phyloP scores from a whole-genome alignment of 2,797 vertebrate genomes.

The Pipistrellus pygmaeus region DNA sequence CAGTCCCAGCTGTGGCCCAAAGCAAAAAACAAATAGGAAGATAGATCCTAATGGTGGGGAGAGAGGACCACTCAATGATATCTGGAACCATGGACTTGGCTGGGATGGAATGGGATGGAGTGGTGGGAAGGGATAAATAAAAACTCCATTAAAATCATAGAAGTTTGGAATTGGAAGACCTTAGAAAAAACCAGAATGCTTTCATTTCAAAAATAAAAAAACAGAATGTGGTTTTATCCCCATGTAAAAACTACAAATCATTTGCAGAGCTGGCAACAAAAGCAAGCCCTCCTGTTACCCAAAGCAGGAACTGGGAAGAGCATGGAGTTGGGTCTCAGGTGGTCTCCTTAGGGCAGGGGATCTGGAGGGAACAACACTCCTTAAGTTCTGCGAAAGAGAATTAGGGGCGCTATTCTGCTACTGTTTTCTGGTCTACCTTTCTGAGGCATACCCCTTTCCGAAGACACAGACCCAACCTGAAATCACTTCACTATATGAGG shows the following conservation, averaged over 20 bases:
- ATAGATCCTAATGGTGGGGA: not conserved
- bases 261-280: not conserved
- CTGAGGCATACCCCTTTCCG: not conserved
- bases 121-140: not conserved
- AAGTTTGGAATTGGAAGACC: not conserved
- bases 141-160: not conserved
- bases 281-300: not conserved
- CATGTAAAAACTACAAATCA: not conserved
- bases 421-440: not conserved
- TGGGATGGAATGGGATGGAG: rapidly evolving
- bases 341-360: not conserved
- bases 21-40: not conserved
- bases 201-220: slow-evolving; percentile 22
- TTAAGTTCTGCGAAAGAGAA: not conserved
- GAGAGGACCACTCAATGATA: not conserved
- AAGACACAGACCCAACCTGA: not conserved
- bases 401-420: not conserved
- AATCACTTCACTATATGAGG: not conserved
- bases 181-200: not conserved
- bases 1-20: not conserved
- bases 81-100: not conserved
- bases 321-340: not conserved
- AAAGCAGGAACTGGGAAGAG: not conserved
- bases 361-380: not conserved
- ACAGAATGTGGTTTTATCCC: not conserved